Base-by-base conservation (phyloP, 92 coral and sea anemone species). In the Diadumene lineata region DNA sequence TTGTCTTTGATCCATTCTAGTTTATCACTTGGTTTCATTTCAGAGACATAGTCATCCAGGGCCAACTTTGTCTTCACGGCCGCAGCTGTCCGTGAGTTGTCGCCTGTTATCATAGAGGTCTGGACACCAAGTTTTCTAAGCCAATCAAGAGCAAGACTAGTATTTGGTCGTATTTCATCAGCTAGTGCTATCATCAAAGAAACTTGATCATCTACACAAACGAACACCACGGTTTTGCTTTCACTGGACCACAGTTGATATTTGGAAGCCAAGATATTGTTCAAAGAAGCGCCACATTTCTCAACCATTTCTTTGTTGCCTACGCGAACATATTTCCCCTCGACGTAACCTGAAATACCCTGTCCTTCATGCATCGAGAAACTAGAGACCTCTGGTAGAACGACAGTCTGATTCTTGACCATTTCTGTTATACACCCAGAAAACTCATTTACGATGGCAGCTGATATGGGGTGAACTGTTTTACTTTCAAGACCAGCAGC, bases 401-500 rank as follows among this genome's bases (percentile, higher is more conserved):
- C 58, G 43, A 74, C 50, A 11, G 58, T 63, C 76, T 81, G 86
- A 16, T 82, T 64, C 56, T 78, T 85, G 64, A 86, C 81, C 91
- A 96, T 92, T 64, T 92, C 87, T 1, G 91, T 84, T 17, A 96
- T 90, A 63, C 99, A 96, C 13, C 99, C 99, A 48, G 93, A 68
- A 74, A 86, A 96, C 58, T 92, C 93, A 62, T 83, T 96, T n/a
- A 96, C 99, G 10, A 96, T 72, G 19, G 96, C 99, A 2, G 99
- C 99, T 0, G 99, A 97, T 8, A 96, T 80, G 0, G 99, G 99
- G 60, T 96, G 99, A 46, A 90, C 93, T 29, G 99, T 88, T 61
- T 96, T 96, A 72, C 93, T 92, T 63, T 96, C 99, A n/a, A 96
- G 64, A 15, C 98, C 99, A 11, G 99, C 99, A 10, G 99, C 96